phyloP scores from a whole-genome alignment of 2,888 invertebrate species.

The Brenthis ino region DNA sequence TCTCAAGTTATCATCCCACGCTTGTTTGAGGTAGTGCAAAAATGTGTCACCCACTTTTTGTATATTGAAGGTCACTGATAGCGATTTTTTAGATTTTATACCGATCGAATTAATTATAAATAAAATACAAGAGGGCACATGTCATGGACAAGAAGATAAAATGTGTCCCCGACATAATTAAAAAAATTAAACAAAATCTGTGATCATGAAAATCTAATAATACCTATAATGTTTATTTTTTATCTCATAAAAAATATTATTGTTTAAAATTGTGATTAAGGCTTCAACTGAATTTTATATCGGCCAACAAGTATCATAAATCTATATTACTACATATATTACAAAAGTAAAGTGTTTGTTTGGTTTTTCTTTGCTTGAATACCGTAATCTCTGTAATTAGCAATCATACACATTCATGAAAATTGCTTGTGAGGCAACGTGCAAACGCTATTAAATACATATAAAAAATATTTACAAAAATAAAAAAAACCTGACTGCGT shows the following conservation, averaged over 20 bases:
- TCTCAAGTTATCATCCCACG: conserved; percentile 43
- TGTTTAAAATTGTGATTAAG: too few relatives aligned
- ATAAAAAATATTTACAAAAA: too few relatives aligned
- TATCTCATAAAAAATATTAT: neutral
- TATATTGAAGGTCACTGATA: conserved; percentile 72
- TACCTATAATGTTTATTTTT: neutral
- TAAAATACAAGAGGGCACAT: conserved; percentile 50
- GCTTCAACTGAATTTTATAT: too few relatives aligned
- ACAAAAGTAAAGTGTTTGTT: neutral
- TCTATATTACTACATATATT: neutral
- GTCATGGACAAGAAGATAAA: conserved; percentile 68
- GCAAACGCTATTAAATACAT: too few relatives aligned
- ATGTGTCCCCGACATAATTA: conserved; percentile 47
- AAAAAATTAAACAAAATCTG: conserved; percentile 28
- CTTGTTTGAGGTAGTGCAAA: conserved; percentile 44
- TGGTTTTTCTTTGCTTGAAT: too few relatives aligned
- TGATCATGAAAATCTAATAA: conserved; percentile 14
- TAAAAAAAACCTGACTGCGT: too few relatives aligned
- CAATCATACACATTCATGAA: too few relatives aligned
- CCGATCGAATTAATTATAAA: conserved; percentile 56
- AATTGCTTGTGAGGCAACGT: too few relatives aligned
- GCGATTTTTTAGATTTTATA: conserved; percentile 56
- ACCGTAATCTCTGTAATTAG: too few relatives aligned
- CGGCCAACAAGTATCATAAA: neutral
- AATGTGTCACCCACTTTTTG: conserved; percentile 73